Evolutionary conservation across 2,888 invertebrate species (phyloP), one percentile per base, ranked within the genome.

Genomic region (Prenolepis imparis): DNA sequence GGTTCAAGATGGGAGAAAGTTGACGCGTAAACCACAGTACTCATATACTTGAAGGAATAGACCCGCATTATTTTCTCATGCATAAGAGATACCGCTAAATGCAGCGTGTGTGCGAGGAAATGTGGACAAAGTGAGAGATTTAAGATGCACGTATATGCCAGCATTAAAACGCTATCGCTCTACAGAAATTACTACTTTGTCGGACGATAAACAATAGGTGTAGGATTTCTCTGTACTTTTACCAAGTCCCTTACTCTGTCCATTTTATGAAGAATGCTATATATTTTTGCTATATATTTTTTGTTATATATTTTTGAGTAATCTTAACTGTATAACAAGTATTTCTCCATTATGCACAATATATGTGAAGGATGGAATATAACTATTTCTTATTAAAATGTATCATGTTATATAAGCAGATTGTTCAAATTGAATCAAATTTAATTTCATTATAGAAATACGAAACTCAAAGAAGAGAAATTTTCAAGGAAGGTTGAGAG

Each of bases 81-180:
- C 75, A 64, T 66, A 77, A 64, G 52, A 66, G 75, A n/a, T 64
- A 55, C 24, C 24, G 75, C 75, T 75, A 66, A 48, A 77, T 39
- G 55, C 39, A 21, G 75, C 15, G 75, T 21, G 52, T 12, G 64
- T 32, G 24, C 75, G 24, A 52, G 24, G 64, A 66, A 52, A 64
- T 52, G 64, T 36, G 75, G 36, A 52, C 63, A 64, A 75, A 75
- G 61, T n/a, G 52, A 66, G 55, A 55, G 66, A 77, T 66, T 77
- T 77, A 77, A 77, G 64, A 66, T 77, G 75, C 64, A n/a, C 66
- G 28, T 77, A 77, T 39, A 77, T 32, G 44, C 75, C 24, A 28
- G 64, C 55, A 39, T 41, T 48, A 52, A 75, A 64, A 75, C 75
- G 64, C 75, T 75, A 21, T 44, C 75, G 24, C 52, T 39, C 28